These are phyloP conservation scores for Brachyalestes nurse DNA, from an alignment of 2,797 vertebrate species.

Conservation along the genomic window DNA sequence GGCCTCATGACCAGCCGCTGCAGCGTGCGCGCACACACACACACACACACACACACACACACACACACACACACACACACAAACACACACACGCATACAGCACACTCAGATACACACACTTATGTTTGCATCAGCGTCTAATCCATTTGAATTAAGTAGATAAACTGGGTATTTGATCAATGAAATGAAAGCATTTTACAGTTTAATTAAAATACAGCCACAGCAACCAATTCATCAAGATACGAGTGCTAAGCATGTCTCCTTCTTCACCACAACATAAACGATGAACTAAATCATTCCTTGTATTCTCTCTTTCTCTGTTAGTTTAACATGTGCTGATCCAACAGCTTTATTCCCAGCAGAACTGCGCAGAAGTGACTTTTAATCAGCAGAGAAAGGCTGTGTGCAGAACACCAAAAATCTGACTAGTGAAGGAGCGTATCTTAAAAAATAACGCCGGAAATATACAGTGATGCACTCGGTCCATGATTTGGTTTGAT, in stretches of 20 bases:
- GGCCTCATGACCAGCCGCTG: constrained; percentile 85
- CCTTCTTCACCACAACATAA: not conserved
- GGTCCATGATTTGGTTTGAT: no score
- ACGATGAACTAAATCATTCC: constrained; percentile 20
- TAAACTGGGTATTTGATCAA: constrained; percentile 43
- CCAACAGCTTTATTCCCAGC: constrained; percentile 18
- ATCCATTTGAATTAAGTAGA: constrained; percentile 49
- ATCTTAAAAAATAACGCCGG: no score
- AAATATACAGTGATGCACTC: not conserved
- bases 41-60: constrained; percentile 41
- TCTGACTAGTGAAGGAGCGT: not conserved
- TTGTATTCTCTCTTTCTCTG: constrained; percentile 6
- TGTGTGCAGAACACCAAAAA: constrained; percentile 43
- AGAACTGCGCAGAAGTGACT: constrained; percentile 2
- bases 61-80: constrained; percentile 29
- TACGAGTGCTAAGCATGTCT: constrained; percentile 11
- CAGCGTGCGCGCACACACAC: constrained; percentile 41
- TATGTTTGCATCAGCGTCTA: constrained; percentile 50
- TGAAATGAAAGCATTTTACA: constrained; percentile 32
- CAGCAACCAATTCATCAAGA: constrained; percentile 27
- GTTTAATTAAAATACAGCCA: constrained; percentile 29
- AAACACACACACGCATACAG: constrained; percentile 14
- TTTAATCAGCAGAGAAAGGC: constrained; percentile 54
- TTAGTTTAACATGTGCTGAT: constrained; percentile 34
- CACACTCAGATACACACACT: constrained; percentile 29